These are phyloP conservation scores for Morphnarchus princeps DNA, from an alignment of 2,113 vertebrate genomes.

Conservation along the genomic window DNA sequence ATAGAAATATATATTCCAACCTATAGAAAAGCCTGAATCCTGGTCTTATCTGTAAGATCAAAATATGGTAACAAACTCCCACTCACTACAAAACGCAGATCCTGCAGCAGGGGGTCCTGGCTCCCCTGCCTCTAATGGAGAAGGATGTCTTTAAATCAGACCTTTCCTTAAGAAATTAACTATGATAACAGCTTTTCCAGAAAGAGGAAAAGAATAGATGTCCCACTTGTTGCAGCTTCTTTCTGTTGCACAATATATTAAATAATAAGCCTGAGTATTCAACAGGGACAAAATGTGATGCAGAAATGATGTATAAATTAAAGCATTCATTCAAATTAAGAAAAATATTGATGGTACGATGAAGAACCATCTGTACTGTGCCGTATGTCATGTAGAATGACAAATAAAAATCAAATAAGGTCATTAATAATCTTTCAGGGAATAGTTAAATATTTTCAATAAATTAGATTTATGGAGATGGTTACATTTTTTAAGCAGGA, in stretches of 20 bases:
- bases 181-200: neutral
- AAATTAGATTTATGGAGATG: neutral
- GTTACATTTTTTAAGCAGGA: neutral
- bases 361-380: constrained; percentile 14
- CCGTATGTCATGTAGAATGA: constrained; percentile 26
- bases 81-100: neutral
- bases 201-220: neutral
- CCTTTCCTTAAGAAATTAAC: neutral
- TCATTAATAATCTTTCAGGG: constrained; percentile 16
- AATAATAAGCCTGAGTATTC: neutral
- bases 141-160: neutral
- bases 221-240: neutral
- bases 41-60: neutral
- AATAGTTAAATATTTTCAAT: neutral
- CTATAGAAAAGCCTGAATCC: neutral
- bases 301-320: constrained; percentile 6
- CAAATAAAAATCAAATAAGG: neutral
- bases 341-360: neutral
- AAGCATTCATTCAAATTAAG: constrained; percentile 20
- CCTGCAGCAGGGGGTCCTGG: neutral
- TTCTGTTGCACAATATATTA: neutral
- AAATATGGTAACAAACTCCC: neutral
- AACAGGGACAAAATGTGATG: neutral
- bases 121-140: neutral
- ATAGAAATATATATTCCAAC: neutral